Evolutionary conservation across 2,888 invertebrate species (phyloP).

Genomic region (Andrena fulva): DNA sequence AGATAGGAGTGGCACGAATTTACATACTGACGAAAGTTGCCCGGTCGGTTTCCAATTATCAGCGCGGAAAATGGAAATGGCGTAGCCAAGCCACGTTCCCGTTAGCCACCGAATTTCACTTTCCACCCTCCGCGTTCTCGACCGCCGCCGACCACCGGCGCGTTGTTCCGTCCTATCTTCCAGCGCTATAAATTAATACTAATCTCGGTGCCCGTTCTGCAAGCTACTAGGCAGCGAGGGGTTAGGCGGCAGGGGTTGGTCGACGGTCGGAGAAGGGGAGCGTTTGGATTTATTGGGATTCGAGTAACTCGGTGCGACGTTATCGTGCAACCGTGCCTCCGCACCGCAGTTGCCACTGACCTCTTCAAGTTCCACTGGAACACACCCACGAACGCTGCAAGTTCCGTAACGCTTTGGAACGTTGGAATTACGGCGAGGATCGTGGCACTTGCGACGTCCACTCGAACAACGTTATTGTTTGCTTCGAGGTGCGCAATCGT

Average conservation of each 20-base stretch:
- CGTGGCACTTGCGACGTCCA: not conserved
- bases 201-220: conserved; percentile 71
- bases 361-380: conserved; percentile 59
- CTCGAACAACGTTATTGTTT: not conserved
- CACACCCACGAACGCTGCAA: conserved; percentile 6
- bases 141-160: conserved; percentile 31
- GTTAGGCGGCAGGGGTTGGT: conserved; percentile 24
- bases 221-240: conserved; percentile 57
- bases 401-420: conserved; percentile 21
- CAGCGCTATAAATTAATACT: conserved; percentile 77
- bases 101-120: conserved; percentile 72
- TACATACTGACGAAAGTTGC: conserved; percentile 62
- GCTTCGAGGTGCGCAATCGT: no score
- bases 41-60: conserved; percentile 71
- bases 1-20: conserved; percentile 57
- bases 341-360: conserved; percentile 52
- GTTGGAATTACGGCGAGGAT: conserved; percentile 36
- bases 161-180: conserved; percentile 71
- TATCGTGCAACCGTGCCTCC: conserved; percentile 62
- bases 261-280: conserved; percentile 26
- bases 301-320: conserved; percentile 73
- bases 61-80: conserved; percentile 71
- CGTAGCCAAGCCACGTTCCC: conserved; percentile 47
- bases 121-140: conserved; percentile 62
- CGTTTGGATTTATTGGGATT: conserved; percentile 76